These are phyloP conservation scores for Patagioenas fasciata DNA, from an alignment of 2,113 vertebrate species.

Conservation along the genomic window DNA sequence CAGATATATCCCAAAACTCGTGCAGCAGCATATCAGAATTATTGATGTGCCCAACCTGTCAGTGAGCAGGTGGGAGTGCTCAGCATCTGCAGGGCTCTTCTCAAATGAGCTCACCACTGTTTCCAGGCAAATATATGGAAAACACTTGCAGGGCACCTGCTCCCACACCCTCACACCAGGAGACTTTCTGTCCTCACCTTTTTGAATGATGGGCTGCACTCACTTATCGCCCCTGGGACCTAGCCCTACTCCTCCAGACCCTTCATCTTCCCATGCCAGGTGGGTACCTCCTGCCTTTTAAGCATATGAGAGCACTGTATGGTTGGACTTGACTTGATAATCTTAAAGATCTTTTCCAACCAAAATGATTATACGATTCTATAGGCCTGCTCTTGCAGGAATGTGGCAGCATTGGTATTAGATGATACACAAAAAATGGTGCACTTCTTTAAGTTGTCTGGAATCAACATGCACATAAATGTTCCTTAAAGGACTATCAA, in stretches of 20 bases:
- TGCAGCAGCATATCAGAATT: background rate
- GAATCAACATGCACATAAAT: background rate
- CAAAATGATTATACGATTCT: no score
- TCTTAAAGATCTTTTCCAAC: no score
- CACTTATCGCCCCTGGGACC: background rate
- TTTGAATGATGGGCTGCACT: background rate
- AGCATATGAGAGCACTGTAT: background rate
- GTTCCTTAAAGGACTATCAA: background rate
- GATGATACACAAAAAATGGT: background rate
- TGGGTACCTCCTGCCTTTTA: background rate
- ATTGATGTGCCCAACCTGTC: background rate
- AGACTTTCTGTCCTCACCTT: background rate
- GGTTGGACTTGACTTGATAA: background rate
- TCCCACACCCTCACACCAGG: background rate
- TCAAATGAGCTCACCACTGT: background rate
- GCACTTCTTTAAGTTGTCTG: background rate
- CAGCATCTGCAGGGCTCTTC: background rate
- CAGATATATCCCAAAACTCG: background rate
- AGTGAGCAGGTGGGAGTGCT: background rate
- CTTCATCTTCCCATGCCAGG: accelerated
- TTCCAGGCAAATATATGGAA: background rate
- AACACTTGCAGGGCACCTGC: background rate
- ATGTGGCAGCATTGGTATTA: background rate
- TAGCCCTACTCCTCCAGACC: background rate
- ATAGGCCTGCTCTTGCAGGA: background rate